A percentile compares a stretch with the other conserved stretches of the same genome.
These are phyloP conservation scores for Vollenhovia emeryi DNA, from an alignment of 1,140 invertebrate genomes.

Conservation along the genomic window DNA sequence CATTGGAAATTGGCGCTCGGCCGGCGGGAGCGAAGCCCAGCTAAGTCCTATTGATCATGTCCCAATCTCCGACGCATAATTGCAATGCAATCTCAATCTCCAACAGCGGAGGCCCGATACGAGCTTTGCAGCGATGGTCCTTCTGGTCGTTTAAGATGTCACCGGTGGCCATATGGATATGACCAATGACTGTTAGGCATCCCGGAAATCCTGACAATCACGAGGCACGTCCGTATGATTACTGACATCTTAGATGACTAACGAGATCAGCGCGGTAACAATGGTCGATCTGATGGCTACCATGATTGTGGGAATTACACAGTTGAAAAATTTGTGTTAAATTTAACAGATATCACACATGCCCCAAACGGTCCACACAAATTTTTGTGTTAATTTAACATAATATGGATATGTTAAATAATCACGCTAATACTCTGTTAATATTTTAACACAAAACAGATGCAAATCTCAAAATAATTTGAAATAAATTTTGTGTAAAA, in stretches of 20 bases:
- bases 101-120: background rate
- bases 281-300: background rate
- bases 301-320: background rate
- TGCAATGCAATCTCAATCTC: conserved; percentile 31
- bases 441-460: too few species aligned
- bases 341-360: too few species aligned
- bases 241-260: background rate
- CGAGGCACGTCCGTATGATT: background rate
- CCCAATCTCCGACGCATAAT: conserved; percentile 28
- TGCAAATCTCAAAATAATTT: too few species aligned
- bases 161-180: conserved; percentile 20
- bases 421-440: too few species aligned
- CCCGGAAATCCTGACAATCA: conserved; percentile 23
- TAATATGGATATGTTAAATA: too few species aligned
- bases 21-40: background rate
- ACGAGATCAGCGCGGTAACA: background rate
- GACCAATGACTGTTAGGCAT: conserved; percentile 5
- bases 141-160: conserved; percentile 28
- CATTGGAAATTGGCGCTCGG: conserved; percentile 14
- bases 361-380: too few species aligned
- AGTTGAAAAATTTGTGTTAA: too few species aligned
- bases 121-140: background rate
- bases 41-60: conserved; percentile 20
- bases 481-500: too few species aligned
- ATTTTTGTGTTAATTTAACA: too few species aligned